Evolutionary conservation across 2,797 vertebrate species (phyloP).

Genomic region (Holocentrus rufus): DNA sequence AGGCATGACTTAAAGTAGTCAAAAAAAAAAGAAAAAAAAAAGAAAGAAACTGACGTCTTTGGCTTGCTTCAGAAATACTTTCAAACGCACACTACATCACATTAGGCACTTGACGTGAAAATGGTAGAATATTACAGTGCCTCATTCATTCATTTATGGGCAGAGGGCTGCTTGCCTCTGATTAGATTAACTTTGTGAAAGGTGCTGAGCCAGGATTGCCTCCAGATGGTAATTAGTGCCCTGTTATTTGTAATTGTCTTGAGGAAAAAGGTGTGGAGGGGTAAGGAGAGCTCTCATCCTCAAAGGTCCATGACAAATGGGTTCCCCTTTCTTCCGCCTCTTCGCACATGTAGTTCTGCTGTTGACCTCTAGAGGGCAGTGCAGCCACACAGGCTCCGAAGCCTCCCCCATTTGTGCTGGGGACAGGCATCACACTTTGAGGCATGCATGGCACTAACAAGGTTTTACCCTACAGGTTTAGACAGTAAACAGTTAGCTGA

Average conservation of each 20-base stretch:
- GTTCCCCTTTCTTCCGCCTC: slow-evolving; percentile 14
- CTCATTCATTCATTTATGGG: slow-evolving; percentile 22
- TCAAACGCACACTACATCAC: background rate
- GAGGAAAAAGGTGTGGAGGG: slow-evolving; percentile 54
- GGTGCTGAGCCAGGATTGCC: slow-evolving; percentile 61
- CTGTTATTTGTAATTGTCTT: slow-evolving; percentile 63
- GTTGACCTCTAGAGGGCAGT: slow-evolving; percentile 58
- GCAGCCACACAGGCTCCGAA: slow-evolving; percentile 22
- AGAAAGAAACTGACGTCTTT: slow-evolving; percentile 21
- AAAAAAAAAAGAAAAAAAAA: slow-evolving; percentile 7
- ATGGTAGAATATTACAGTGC: background rate
- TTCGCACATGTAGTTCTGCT: slow-evolving; percentile 25
- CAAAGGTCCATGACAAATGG: slow-evolving; percentile 50
- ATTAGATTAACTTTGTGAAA: slow-evolving; percentile 44
- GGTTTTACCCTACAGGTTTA: background rate
- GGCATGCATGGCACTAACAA: slow-evolving; percentile 1
- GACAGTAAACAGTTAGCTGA: background rate
- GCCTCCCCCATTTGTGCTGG: background rate
- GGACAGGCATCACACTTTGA: background rate
- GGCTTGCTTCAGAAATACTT: slow-evolving; percentile 20
- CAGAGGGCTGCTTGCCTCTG: slow-evolving; percentile 27
- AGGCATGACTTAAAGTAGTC: slow-evolving; percentile 40
- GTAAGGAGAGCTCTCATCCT: slow-evolving; percentile 43
- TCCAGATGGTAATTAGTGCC: slow-evolving; percentile 53
- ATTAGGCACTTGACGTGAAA: background rate